phyloP scores from a whole-genome alignment of 2,113 vertebrate species.

The Himantopus leucocephalus region DNA sequence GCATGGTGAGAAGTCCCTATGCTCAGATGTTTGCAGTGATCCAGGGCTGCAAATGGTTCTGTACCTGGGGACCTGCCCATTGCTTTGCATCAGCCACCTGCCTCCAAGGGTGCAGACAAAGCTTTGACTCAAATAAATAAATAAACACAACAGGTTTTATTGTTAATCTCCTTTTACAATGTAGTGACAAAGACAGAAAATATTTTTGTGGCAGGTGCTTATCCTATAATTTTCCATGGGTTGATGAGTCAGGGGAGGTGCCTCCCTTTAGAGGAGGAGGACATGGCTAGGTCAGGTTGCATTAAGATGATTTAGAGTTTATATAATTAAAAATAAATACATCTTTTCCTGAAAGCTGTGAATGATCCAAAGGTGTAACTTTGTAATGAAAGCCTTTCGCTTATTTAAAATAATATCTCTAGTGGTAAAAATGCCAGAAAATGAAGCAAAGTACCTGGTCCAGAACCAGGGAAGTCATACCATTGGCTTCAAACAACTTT shows the following conservation, averaged over 20 bases:
- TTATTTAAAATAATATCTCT: background rate
- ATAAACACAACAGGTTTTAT: background rate
- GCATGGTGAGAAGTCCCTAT: fast-evolving
- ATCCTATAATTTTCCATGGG: constrained; percentile 36
- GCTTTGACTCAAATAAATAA: background rate
- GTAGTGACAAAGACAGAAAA: constrained; percentile 18
- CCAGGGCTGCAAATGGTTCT: background rate
- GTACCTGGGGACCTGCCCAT: background rate
- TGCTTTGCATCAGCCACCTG: background rate
- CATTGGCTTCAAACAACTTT: background rate
- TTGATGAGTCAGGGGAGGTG: constrained; percentile 12
- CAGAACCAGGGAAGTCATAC: background rate
- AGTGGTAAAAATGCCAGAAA: background rate
- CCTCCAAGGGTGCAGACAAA: background rate
- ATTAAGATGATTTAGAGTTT: constrained; percentile 23
- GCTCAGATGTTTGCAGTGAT: fast-evolving
- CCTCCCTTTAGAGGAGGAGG: constrained; percentile 11
- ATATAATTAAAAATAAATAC: constrained; percentile 31
- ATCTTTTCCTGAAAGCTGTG: background rate
- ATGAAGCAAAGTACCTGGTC: background rate
- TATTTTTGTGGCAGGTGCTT: constrained; percentile 28
- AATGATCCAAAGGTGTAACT: background rate
- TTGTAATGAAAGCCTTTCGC: background rate
- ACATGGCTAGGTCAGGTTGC: background rate
- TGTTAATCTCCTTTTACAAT: constrained; percentile 13